These are phyloP conservation scores for Sitobion miscanthi DNA, from an alignment of 1,140 invertebrate species.

Conservation along the genomic window DNA sequence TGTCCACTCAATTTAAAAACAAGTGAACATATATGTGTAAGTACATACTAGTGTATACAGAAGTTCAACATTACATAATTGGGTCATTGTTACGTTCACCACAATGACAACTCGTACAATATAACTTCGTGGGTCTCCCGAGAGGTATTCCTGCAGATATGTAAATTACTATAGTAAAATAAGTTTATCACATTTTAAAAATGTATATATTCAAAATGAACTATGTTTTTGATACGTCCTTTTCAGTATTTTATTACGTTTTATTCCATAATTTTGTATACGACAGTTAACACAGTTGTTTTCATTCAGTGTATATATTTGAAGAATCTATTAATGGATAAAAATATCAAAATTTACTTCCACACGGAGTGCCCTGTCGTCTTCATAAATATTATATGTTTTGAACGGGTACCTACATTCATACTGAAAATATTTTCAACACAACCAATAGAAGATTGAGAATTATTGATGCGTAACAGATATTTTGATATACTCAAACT, in stretches of 20 bases:
- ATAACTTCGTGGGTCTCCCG: background rate
- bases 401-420: background rate
- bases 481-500: background rate
- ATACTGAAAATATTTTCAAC: background rate
- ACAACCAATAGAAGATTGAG: too few relatives aligned
- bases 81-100: background rate
- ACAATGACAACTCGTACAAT: background rate
- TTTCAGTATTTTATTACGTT: background rate
- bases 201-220: background rate
- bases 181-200: background rate
- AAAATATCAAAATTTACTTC: too few relatives aligned
- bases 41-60: background rate
- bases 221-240: background rate
- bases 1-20: background rate
- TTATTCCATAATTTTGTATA: background rate
- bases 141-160: background rate
- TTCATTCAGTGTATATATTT: background rate
- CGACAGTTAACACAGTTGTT: background rate
- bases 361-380: background rate
- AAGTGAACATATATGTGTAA: background rate
- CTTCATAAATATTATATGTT: background rate
- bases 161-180: background rate
- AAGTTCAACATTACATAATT: background rate
- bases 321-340: too few relatives aligned
- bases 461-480: too few relatives aligned